Base-by-base conservation (phyloP, 2,888 invertebrate species). In the Machimus atricapillus region DNA sequence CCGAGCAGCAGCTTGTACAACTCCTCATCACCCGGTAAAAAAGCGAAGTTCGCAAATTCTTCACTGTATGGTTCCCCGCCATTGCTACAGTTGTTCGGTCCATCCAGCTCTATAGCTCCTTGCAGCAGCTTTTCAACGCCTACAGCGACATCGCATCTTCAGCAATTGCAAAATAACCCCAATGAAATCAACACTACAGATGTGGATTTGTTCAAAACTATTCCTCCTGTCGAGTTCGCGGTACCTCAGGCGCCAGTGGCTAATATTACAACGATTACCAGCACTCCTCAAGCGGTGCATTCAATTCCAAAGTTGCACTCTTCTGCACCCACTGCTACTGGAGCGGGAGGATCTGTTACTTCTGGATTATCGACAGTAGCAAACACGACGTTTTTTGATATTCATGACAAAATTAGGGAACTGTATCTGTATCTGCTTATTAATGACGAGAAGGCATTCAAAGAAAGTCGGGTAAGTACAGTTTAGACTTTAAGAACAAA, bases 391-490 rank as follows among this genome's bases (percentile, higher is more conserved):
- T 92, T 91, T 89, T 91, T 92, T 81, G 92, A 92, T 89, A 91
- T 93, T 88, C 91, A 92, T 89, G 92, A 92, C 79, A 92, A 91
- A 89, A 91, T 93, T 88, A 92, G 90, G 88, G 92, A 92, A 89
- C 89, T 91, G 46, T 92, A 92, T 89, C 89, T 92, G 87, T 91
- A 92, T 89, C 88, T 92, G 89, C 89, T 92, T 86, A 90, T 91
- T 87, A 90, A 91, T 87, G 92, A 92, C 90, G 90, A 92, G n/a
- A 92, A 91, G 89, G 89, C 90, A 87, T 91, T 92, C 89, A 90
- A 91, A 88, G 92, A 92, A 90, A 91, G 90, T 86, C 91, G 92
- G 90, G 92, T 92, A 90, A 90, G 92, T 90, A 2, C 16, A 4
- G 1, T 46, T 3, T 73, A 83, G 37, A 46, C 9, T 46, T 46